phyloP scores from a whole-genome alignment of 1,140 invertebrate species.

The Drosophila azteca region DNA sequence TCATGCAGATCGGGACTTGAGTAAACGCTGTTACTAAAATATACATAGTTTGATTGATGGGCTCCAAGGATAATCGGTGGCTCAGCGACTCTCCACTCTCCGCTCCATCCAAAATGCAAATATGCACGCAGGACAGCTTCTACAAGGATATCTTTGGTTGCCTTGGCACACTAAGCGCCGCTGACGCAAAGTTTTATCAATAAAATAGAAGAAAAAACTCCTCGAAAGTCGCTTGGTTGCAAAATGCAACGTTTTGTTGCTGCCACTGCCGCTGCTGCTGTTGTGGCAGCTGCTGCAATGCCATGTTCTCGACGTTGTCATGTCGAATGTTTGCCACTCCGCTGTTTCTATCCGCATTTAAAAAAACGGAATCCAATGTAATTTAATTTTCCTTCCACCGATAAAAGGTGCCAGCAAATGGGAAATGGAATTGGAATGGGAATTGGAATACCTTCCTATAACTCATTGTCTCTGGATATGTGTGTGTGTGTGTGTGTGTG shows the following conservation, averaged over 20 bases:
- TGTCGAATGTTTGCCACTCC: slow-evolving; percentile 43
- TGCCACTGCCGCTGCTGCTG: slow-evolving; percentile 10
- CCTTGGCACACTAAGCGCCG: slow-evolving; percentile 56
- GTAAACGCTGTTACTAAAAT: slow-evolving; percentile 33
- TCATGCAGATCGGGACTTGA: slow-evolving; percentile 31
- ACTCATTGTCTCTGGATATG: background rate
- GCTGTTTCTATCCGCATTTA: slow-evolving; percentile 36
- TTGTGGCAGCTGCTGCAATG: slow-evolving; percentile 35
- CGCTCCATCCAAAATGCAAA: slow-evolving; percentile 8
- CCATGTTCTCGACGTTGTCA: slow-evolving; percentile 50
- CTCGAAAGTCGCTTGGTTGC: slow-evolving; percentile 42
- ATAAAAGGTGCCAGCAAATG: slow-evolving; percentile 11
- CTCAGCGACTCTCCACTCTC: slow-evolving; percentile 14
- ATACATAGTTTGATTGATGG: slow-evolving; percentile 46
- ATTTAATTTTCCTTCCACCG: slow-evolving; percentile 47
- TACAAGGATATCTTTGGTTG: slow-evolving; percentile 32
- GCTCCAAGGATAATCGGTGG: background rate
- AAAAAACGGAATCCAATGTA: slow-evolving; percentile 63
- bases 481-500: slow-evolving; percentile 13
- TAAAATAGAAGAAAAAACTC: slow-evolving; percentile 45
- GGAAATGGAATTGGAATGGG: slow-evolving; percentile 1
- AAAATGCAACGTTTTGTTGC: slow-evolving; percentile 47
- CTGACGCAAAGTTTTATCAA: slow-evolving; percentile 71
- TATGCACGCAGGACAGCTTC: slow-evolving; percentile 36
- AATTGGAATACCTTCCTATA: slow-evolving; percentile 26